Base-by-base conservation (phyloP, 2,113 vertebrate genomes). In the Rhinolophus ferrumequinum region DNA sequence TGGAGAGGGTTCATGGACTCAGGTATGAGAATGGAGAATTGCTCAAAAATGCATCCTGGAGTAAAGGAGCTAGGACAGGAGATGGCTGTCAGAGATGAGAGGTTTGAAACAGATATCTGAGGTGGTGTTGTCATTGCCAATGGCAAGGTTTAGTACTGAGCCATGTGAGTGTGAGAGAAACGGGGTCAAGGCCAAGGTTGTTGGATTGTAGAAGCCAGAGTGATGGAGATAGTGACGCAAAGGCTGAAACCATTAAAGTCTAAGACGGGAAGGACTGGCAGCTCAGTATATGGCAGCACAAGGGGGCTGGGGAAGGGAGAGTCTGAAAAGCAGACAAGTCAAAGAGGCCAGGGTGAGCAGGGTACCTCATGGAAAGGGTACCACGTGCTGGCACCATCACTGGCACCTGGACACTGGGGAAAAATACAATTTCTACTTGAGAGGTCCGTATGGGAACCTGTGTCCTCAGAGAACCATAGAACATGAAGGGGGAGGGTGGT, bases 341-440 rank as follows among this genome's bases (percentile, higher is more conserved):
- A 70, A 38, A 22, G 41, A 9, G n/a, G 7, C 75, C 58, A 33
- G 30, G n/a, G 33, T 44, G 38, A 75, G 14, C n/a, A 41, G 47
- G 44, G n/a, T 15, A 54, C 14, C 10, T 11, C 47, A 50, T 13
- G 47, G 47, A 50, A 50, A 50, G 11, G 10, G 11, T 2, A 0
- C 2, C 22, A 5, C 10, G 2, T 6, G 11, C 2, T 18, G 52
- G 10, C 6, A 11, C 70, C 21, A 33, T 21, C 33, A 2, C 14
- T 64, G 13, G 18, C 24, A 2, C 64, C 24, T 8, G 14, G 33
- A n/a, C 18, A 33, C 0, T 14, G 5, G 30, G 22, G 38, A 19
- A 21, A 94, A 81, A 77, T 24, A 73, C 16, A 33, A 0, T 15
- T 69, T 84, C 58, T 50, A n/a, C 19, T 35, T 1, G 3, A 38